Evolutionary conservation across 2,888 invertebrate species (phyloP).

Genomic region (Sesia apiformis): DNA sequence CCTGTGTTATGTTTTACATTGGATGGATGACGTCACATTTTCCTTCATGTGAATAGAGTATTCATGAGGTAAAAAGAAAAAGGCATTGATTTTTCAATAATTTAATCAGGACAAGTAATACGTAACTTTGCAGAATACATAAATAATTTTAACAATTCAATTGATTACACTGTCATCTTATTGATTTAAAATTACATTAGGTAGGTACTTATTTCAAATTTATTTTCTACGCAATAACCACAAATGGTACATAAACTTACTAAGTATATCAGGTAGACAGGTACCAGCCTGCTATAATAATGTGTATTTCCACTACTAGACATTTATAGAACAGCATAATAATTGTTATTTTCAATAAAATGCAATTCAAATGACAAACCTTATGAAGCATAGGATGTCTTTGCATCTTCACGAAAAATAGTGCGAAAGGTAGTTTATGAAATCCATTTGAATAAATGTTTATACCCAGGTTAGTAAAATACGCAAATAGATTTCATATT

Average conservation of each 20-base stretch:
- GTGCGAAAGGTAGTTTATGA: too few species aligned
- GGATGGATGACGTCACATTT: too few species aligned
- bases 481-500: too few species aligned
- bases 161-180: constrained; percentile 48
- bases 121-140: constrained; percentile 66
- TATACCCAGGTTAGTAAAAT: too few species aligned
- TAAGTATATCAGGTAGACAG: constrained; percentile 49
- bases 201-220: constrained; percentile 17
- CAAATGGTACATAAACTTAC: constrained; percentile 11
- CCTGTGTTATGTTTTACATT: too few species aligned
- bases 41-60: too few species aligned
- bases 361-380: too few species aligned
- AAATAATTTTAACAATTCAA: constrained; percentile 68
- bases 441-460: too few species aligned
- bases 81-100: constrained; percentile 43
- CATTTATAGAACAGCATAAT: constrained; percentile 9
- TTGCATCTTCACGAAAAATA: too few species aligned
- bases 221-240: constrained; percentile 11
- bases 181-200: constrained; percentile 24
- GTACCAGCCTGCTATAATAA: constrained; percentile 53
- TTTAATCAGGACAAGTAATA: constrained; percentile 71
- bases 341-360: neutral
- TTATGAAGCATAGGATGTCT: too few species aligned
- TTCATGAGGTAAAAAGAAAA: neutral
- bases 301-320: constrained; percentile 27